Evolutionary conservation across 2,113 vertebrate genomes (phyloP).

Genomic region (Hippocampus barbouri): DNA sequence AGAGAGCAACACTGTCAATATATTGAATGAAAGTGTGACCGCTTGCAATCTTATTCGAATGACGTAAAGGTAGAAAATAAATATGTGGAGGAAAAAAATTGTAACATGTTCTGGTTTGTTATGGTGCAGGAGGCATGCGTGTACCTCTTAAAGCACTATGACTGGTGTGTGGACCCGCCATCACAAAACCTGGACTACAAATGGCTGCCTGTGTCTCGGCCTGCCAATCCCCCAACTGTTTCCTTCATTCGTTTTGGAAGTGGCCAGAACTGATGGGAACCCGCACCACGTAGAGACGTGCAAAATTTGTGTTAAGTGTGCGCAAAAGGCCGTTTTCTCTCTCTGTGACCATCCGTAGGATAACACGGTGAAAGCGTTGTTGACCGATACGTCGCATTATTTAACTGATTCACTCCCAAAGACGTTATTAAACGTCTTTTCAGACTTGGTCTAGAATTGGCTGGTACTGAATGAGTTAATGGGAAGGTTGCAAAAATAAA

Average conservation of each 20-base stretch:
- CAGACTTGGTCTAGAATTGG: too few species aligned
- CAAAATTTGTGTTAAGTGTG: too few species aligned
- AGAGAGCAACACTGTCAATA: background rate
- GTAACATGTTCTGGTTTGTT: background rate
- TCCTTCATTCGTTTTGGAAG: conserved; percentile 46
- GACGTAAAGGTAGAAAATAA: background rate
- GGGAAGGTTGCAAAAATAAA: background rate
- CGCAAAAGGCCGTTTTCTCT: too few species aligned
- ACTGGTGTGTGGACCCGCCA: conserved; percentile 59
- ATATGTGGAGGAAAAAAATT: background rate
- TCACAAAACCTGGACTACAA: conserved; percentile 58
- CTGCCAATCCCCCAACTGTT: conserved; percentile 31
- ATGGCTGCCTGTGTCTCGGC: conserved; percentile 66
- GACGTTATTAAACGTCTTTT: too few species aligned
- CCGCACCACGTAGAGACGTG: conserved; percentile 14
- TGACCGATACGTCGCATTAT: too few species aligned
- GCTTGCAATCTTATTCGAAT: background rate
- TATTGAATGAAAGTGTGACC: background rate
- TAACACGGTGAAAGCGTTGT: too few species aligned
- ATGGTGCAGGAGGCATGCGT: conserved; percentile 45
- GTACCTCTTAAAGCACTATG: conserved; percentile 55
- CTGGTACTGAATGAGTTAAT: too few species aligned
- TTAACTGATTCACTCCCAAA: too few species aligned
- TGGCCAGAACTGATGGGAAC: conserved; percentile 13
- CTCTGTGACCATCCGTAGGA: too few species aligned